Percentiles rank a stretch among this genome's conserved stretches.
Evolutionary conservation across 2,113 vertebrate species (phyloP).

Genomic region (Eulacestoma nigropectus): DNA sequence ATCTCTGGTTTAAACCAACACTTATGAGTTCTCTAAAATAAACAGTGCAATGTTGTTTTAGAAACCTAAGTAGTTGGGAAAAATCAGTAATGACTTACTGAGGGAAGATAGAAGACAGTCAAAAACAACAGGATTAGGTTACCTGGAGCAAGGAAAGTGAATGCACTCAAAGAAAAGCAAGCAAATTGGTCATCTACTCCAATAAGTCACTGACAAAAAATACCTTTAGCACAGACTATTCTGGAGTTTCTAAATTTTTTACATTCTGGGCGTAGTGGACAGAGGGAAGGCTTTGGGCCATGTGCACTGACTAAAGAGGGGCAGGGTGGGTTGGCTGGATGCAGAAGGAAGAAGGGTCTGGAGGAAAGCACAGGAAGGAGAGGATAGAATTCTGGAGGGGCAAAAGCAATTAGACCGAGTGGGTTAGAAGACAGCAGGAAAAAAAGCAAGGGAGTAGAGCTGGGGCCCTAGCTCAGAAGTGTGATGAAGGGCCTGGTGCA

Average conservation of each 20-base stretch:
- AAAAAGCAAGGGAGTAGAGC: not conserved
- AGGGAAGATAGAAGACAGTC: not conserved
- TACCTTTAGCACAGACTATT: not conserved
- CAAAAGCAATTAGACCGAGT: not conserved
- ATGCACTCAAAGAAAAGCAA: not conserved
- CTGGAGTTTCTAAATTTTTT: not conserved
- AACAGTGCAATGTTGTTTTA: conserved; percentile 14
- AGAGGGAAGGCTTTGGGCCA: not conserved
- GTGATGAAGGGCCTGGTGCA: not conserved
- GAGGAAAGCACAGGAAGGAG: not conserved
- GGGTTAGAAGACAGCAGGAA: not conserved
- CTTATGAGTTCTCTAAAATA: not conserved
- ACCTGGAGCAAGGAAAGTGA: not conserved
- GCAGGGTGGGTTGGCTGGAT: not conserved
- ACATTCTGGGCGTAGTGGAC: not conserved
- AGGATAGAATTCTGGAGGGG: not conserved
- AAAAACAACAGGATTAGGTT: conserved; percentile 6
- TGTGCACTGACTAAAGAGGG: not conserved
- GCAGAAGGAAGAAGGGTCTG: not conserved
- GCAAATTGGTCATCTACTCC: not conserved
- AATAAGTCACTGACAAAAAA: not conserved
- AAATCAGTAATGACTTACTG: not conserved
- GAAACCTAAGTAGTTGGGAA: not conserved
- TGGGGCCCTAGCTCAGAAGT: not conserved
- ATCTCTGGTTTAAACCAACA: not conserved